Conservation (phyloP, 2,113 vertebrate genomes). For the Cyphomyrus discorhynchus region DNA sequence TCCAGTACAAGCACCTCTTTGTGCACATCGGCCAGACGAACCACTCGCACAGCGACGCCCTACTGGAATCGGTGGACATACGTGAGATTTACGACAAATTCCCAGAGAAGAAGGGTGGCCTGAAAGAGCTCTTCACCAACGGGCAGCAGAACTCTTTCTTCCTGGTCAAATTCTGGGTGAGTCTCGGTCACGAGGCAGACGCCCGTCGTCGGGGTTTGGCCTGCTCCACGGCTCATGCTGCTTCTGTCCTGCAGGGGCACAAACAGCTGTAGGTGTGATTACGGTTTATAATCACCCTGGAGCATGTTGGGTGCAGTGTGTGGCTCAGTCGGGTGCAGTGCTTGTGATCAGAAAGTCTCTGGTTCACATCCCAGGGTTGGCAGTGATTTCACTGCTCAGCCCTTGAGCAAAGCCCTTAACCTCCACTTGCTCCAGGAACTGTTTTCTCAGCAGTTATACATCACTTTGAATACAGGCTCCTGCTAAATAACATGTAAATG, state of each 20-base stretch:
- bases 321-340: not conserved
- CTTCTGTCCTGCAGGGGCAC: not conserved
- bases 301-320: not conserved
- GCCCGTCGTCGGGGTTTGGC: not conserved
- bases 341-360: not conserved
- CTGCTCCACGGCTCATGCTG: not conserved
- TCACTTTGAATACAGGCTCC: not conserved
- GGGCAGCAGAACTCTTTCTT: slow-evolving; percentile 95
- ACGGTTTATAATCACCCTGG: not conserved
- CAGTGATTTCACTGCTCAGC: not conserved
- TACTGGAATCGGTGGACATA: slow-evolving; percentile 95
- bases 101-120: slow-evolving; percentile 95
- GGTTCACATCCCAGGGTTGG: not conserved
- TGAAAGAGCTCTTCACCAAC: slow-evolving; percentile 93
- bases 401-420: not conserved
- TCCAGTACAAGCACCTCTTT: slow-evolving; percentile 95
- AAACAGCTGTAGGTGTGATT: not conserved
- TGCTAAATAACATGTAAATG: not conserved
- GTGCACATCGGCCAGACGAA: slow-evolving; percentile 91
- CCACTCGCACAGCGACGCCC: slow-evolving; percentile 85
- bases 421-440: not conserved
- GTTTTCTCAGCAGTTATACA: not conserved
- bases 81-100: slow-evolving; percentile 99
- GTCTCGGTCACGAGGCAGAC: slow-evolving; percentile 36
- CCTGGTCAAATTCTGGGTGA: slow-evolving; percentile 98